Evolutionary conservation across 2,797 vertebrate genomes (phyloP).

Genomic region (Heteromormyrus szaboi): DNA sequence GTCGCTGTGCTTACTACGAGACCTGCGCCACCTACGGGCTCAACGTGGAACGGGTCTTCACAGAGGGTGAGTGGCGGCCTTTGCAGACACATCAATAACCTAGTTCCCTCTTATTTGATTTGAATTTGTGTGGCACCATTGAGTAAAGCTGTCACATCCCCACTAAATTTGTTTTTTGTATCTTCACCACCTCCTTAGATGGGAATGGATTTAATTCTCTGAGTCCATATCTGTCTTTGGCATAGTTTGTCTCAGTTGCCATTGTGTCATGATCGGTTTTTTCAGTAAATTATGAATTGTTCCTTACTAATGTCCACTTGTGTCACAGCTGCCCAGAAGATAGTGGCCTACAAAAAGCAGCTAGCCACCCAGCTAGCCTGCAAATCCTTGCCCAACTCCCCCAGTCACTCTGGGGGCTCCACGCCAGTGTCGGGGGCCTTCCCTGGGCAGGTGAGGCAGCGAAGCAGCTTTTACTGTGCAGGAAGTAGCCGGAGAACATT

Average conservation of each 20-base stretch:
- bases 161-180: neutral
- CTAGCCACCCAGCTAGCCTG: slow-evolving; percentile 76
- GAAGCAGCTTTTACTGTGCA: neutral
- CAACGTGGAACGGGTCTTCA: slow-evolving; percentile 88
- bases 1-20: slow-evolving; percentile 85
- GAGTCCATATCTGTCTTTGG: neutral
- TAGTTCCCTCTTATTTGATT: neutral
- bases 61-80: slow-evolving; percentile 64
- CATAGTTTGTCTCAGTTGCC: neutral
- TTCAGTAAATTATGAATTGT: neutral
- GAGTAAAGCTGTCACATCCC: neutral
- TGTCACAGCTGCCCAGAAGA: slow-evolving; percentile 77
- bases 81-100: neutral
- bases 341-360: slow-evolving; percentile 78
- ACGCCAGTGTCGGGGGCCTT: slow-evolving; percentile 70
- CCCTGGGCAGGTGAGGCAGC: slow-evolving; percentile 62
- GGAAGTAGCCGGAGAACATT: neutral
- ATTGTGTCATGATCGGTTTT: neutral
- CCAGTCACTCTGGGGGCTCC: slow-evolving; percentile 80
- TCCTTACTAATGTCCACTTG: neutral
- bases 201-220: neutral
- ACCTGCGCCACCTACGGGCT: slow-evolving; percentile 89
- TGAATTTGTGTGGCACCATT: neutral
- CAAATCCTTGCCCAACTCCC: slow-evolving; percentile 85
- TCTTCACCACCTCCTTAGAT: neutral